Base-by-base conservation (phyloP, 2,888 invertebrate species). In the Notocelia uddmanniana region DNA sequence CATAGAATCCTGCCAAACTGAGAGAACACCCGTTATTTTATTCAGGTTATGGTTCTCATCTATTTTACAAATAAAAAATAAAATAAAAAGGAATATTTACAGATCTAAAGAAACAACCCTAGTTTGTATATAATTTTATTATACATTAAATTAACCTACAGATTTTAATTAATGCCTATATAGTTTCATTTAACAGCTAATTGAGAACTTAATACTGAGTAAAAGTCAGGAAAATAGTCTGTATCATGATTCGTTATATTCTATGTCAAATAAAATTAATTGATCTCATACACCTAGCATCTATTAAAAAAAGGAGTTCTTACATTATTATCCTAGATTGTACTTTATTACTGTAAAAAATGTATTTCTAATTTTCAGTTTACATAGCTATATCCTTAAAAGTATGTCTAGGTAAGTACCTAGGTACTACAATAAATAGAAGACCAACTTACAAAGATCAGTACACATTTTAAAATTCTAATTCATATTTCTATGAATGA, bases 391-490 rank as follows among this genome's bases (percentile, higher is more conserved):
- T 85, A 81, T 82, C 85, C 91, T 92, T 93, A 92, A 83, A 87
- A 88, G 80, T 89, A 91, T 89, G 89, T 91, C 91, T 90, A 88
- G 88, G 79, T 82, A 88, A 86, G 92, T 93, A 92, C 92, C 90
- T 86, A 89, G 83, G 92, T 92, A 93, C 92, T 91, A 92, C 92
- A 93, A 93, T 93, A 93, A 93, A 92, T 93, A 92, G 90, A 90
- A 87, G 89, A 89, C 88, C 85, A 91, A 88, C 89, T 90, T 92
- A 93, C 90, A 92, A 88, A 69, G 73, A 86, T 89, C 89, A 90
- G 90, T 91, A 92, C 90, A 92, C 84, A 89, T 84, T 62, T 85
- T 79, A 82, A 83, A 86, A 84, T 84, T 88, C 89, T 90, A 67
- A 91, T 84, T 84, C 80, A 85, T 85, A 87, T 84, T 88, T 85